Percentiles rank a stretch among this genome's conserved stretches.
Evolutionary conservation across 2,113 vertebrate genomes (phyloP).

Genomic region (Chaetodon trifascialis): DNA sequence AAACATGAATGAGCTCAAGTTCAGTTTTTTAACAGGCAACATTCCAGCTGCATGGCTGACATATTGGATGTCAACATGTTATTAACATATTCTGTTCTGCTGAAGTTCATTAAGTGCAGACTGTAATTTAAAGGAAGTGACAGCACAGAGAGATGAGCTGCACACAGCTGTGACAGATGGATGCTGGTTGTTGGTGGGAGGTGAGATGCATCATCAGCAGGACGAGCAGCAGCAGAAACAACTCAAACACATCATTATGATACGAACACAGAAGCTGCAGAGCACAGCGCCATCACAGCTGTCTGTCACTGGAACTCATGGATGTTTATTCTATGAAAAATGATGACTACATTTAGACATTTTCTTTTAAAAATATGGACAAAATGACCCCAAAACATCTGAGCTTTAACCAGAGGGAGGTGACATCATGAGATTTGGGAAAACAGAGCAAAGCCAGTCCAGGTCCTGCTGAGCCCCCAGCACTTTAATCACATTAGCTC

Average conservation of each 20-base stretch:
- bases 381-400: too few relatives aligned
- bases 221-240: not conserved
- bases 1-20: not conserved
- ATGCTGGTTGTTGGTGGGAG: not conserved
- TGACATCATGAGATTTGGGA: not conserved
- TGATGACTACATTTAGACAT: too few relatives aligned
- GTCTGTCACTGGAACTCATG: not conserved
- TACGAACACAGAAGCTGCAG: not conserved
- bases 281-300: not conserved
- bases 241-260: not conserved
- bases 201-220: not conserved
- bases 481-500: constrained; percentile 29
- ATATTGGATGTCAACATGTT: not conserved
- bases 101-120: not conserved
- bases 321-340: not conserved
- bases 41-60: not conserved
- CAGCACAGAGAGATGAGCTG: not conserved
- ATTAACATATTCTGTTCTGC: not conserved
- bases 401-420: not conserved
- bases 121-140: not conserved
- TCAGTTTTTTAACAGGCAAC: not conserved
- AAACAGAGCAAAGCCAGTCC: not conserved
- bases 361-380: not conserved
- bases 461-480: not conserved
- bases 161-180: not conserved